Base-by-base conservation (phyloP, 2,113 vertebrate species). In the Ailuropoda melanoleuca region DNA sequence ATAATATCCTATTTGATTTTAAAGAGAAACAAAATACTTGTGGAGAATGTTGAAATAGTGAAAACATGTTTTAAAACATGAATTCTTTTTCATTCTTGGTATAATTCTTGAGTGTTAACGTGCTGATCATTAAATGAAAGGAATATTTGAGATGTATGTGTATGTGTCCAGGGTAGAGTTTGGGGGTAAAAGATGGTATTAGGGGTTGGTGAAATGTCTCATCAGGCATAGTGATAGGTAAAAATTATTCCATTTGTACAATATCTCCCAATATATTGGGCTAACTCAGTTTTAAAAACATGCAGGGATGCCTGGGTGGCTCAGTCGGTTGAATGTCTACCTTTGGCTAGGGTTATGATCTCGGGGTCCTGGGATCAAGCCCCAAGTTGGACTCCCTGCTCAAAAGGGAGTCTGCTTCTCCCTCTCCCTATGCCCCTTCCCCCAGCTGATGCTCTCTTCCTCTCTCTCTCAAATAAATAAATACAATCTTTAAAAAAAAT, bases 1-100 rank as follows among this genome's bases (percentile, higher is more conserved):
- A 77, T 80, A 92, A 43, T 64, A 46, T 24, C 14, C 39, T 70
- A 6, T 84, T 96, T 92, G 68, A 83, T 77, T 97, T 96, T 92
- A 58, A 60, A 91, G 62, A 95, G 88, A 91, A 21, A 58, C 37
- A 43, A 26, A 81, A 26, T 88, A 55, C 89, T 92, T 83, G 43
- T 78, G 24, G 53, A 90, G 48, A 96, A 95, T 46, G 24, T 66
- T 80, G 56, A 85, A 83, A 46, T 64, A 60, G n/a, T 83, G 46
- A 96, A 93, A 77, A 94, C n/a, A 21, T 53, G 17, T 92, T 90
- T 93, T 15, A 85, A 77, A 81, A 43, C 29, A 53, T 21, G 60
- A 50, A 39, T 37, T 89, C 83, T 83, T 87, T 24, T 83, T 68
- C 7, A 77, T 1, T 70, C 17, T 43, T 72, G 10, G 8, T 90